Conservation (phyloP, 2,113 vertebrate genomes). For the Clarias macrocephalus region DNA sequence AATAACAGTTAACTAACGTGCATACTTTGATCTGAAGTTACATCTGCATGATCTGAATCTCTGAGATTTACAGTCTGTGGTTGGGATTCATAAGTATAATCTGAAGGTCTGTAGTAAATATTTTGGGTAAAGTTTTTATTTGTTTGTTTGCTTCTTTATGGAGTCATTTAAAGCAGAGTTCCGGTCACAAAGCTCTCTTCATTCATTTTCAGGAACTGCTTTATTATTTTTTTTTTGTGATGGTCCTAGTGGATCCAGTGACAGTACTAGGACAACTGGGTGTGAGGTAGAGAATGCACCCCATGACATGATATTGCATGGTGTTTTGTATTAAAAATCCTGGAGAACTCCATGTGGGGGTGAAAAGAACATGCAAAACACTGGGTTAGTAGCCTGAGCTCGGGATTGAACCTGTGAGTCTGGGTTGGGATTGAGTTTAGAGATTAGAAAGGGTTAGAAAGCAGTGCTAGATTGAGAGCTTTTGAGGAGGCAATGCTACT, state of each 20-base stretch:
- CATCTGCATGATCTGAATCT: not conserved
- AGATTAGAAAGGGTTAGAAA: too few species aligned
- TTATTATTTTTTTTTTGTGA: not conserved
- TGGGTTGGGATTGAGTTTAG: too few species aligned
- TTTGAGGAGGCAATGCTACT: not conserved
- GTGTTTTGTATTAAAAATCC: not conserved
- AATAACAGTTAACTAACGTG: not conserved
- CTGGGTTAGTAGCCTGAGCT: not conserved
- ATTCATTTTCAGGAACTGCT: not conserved
- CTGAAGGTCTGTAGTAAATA: not conserved
- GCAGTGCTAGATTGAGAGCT: not conserved
- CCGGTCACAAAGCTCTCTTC: not conserved
- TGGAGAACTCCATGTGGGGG: not conserved
- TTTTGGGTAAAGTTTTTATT: not conserved
- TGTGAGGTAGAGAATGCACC: not conserved
- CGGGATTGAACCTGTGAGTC: not conserved
- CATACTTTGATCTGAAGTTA: slow-evolving; percentile 7
- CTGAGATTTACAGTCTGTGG: not conserved
- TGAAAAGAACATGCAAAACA: not conserved
- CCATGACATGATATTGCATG: not conserved
- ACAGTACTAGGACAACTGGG: not conserved
- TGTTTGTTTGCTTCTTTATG: not conserved
- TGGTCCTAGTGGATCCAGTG: not conserved
- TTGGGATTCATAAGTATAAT: not conserved
- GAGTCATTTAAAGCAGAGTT: not conserved